Percentiles rank a stretch among this genome's conserved stretches.
phyloP scores from a whole-genome alignment of 2,113 vertebrate species.

The Rhinichthys klamathensis region DNA sequence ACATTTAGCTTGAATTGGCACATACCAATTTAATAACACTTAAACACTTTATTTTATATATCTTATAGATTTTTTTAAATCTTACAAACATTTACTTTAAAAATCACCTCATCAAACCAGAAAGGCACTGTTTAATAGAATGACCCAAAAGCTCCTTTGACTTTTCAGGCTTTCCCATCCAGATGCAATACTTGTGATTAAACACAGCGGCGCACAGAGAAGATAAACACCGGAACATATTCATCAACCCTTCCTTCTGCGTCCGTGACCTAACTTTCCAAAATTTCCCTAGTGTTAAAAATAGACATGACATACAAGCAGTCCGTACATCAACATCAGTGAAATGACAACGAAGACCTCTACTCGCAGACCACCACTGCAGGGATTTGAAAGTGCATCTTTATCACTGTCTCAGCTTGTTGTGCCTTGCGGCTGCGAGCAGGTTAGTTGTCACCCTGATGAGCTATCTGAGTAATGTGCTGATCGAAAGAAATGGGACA shows the following conservation, averaged over 20 bases:
- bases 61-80: neutral
- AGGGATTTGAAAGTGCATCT: conserved; percentile 26
- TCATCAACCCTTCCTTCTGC: conserved; percentile 1
- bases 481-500: conserved; percentile 42
- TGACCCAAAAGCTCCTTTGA: neutral
- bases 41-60: neutral
- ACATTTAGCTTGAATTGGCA: neutral
- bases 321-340: conserved; percentile 7
- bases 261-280: conserved; percentile 23
- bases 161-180: neutral
- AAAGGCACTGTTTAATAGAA: neutral
- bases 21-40: neutral
- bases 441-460: conserved; percentile 44
- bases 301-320: conserved; percentile 42
- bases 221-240: conserved; percentile 24
- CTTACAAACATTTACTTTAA: neutral
- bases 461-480: conserved; percentile 44
- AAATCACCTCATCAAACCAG: neutral
- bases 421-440: conserved; percentile 27
- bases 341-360: conserved; percentile 25
- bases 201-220: neutral
- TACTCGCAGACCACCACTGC: conserved; percentile 15
- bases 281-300: conserved; percentile 33
- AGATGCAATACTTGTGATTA: conserved; percentile 9
- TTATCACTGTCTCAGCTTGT: conserved; percentile 41